Base-by-base conservation (phyloP, 2,888 invertebrate genomes). In the Adelognathus sp. region DNA sequence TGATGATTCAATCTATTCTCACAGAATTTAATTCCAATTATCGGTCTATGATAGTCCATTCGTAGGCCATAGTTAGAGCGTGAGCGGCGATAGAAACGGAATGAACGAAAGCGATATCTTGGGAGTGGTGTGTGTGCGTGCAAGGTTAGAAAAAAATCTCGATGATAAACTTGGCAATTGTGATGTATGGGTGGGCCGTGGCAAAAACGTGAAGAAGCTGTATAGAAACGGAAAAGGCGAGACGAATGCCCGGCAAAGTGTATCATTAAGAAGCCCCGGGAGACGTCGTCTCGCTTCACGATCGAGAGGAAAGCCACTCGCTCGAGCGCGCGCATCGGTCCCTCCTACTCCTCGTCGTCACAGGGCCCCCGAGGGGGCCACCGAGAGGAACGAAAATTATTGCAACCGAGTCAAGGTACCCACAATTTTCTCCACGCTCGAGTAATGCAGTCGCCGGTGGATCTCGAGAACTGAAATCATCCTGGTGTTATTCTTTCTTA, bases 401-500 rank as follows among this genome's bases (percentile, higher is more conserved):
- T 54, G 39, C 77, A 72, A 44, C 67, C 60, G 61, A 61, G 44
- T 66, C 21, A 21, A 60, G 72, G 39, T 60, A 31, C 54, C 76
- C 77, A 78, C 76, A 66, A 84, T 82, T 81, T 83, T 81, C 70
- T 70, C 79, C 74, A 81, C 81, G 84, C 82, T 83, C 82, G 79
- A 81, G 76, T 81, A 80, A 81, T 39, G 54, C 72, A 71, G 52
- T 56, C 24, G 79, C 78, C 61, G 9, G 46, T 56, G 44, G 18
- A 7, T 16, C 7, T 41, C 61, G 60, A 66, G 58, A 66, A 50
- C 39, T 46, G 64, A 82, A 74, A 60, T 67, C 70, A 64, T 52
- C 27, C 60, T 36, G 29, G 60, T 50, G 21, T 64, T 64, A 69
- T 52, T 14, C 11, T 69, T 67, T 73, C 46, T 39, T 66, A 14